phyloP scores from a whole-genome alignment of 2,113 vertebrate genomes.

The Saguinus imperator region DNA sequence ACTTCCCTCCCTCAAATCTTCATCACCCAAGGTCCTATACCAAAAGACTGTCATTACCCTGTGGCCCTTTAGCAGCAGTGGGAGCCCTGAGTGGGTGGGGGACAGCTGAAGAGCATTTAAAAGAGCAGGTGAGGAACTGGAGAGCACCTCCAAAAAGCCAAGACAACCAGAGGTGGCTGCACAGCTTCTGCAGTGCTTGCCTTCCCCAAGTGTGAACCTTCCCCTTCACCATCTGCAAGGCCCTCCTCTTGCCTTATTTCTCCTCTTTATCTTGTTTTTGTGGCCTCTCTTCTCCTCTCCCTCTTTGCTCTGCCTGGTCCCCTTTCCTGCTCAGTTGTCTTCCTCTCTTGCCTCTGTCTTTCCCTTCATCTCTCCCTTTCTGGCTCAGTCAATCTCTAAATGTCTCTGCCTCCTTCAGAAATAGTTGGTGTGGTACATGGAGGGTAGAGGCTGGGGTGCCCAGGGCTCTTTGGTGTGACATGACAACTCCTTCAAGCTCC shows the following conservation, averaged over 20 bases:
- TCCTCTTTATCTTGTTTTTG: background rate
- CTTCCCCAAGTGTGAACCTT: slow-evolving; percentile 6
- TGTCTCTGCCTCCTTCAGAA: slow-evolving; percentile 45
- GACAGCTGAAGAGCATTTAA: background rate
- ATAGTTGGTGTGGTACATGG: slow-evolving; percentile 1
- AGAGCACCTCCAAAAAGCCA: background rate
- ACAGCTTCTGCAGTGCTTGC: background rate
- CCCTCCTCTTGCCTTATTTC: background rate
- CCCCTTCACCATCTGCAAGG: background rate
- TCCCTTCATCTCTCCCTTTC: background rate
- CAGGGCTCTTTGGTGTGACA: slow-evolving; percentile 37
- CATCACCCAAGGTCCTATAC: background rate
- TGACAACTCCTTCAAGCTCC: slow-evolving; percentile 52
- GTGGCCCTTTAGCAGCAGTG: background rate
- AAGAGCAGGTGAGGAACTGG: background rate
- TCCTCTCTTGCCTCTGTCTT: slow-evolving; percentile 18
- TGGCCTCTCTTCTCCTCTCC: background rate
- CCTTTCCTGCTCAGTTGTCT: slow-evolving; percentile 17
- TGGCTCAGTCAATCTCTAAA: slow-evolving; percentile 30
- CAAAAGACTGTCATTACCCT: background rate
- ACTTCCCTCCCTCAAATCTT: background rate
- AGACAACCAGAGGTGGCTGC: background rate
- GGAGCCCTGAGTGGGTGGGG: background rate
- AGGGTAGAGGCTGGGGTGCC: slow-evolving; percentile 8
- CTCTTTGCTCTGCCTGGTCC: background rate